A percentile compares a stretch with the other conserved stretches of the same genome.
These are phyloP conservation scores for Parascotia fuliginaria DNA, from an alignment of 2,888 invertebrate species.

Conservation along the genomic window DNA sequence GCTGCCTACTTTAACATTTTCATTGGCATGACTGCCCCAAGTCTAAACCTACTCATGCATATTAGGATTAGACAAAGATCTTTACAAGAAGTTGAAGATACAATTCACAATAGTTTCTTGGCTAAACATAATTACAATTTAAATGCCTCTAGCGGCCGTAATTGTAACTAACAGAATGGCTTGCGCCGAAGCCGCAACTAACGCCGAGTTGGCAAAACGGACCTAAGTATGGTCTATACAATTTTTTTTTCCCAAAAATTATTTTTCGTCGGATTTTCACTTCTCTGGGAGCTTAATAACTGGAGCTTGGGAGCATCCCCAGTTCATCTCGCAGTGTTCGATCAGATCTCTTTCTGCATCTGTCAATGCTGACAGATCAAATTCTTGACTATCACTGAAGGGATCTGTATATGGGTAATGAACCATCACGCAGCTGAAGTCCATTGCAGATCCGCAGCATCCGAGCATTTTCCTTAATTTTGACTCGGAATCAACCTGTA, in stretches of 20 bases:
- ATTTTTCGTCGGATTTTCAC: slow-evolving; percentile 65
- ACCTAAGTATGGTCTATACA: slow-evolving; percentile 21
- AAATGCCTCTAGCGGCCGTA: slow-evolving; percentile 23
- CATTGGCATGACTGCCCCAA: slow-evolving; percentile 17
- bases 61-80: slow-evolving; percentile 17
- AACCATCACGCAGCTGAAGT: slow-evolving; percentile 85
- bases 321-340: slow-evolving; percentile 88
- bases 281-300: slow-evolving; percentile 88
- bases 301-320: slow-evolving; percentile 87
- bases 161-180: slow-evolving; percentile 60
- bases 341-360: slow-evolving; percentile 87
- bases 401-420: slow-evolving; percentile 82
- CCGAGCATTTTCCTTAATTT: slow-evolving; percentile 80
- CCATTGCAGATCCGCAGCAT: slow-evolving; percentile 70
- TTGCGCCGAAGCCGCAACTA: slow-evolving; percentile 60
- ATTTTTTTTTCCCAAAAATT: slow-evolving; percentile 52
- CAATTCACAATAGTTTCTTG: slow-evolving; percentile 26
- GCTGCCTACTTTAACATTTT: slow-evolving; percentile 2
- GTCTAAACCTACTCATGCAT: slow-evolving; percentile 13
- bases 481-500: slow-evolving; percentile 85
- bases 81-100: slow-evolving; percentile 15
- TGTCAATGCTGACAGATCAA: slow-evolving; percentile 80
- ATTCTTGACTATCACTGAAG: slow-evolving; percentile 74
- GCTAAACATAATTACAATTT: slow-evolving; percentile 25
- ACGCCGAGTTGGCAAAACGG: slow-evolving; percentile 29